Percentiles rank a stretch among this genome's conserved stretches.
These are phyloP conservation scores for Onychostoma macrolepis DNA, from an alignment of 2,113 vertebrate genomes.

Conservation along the genomic window DNA sequence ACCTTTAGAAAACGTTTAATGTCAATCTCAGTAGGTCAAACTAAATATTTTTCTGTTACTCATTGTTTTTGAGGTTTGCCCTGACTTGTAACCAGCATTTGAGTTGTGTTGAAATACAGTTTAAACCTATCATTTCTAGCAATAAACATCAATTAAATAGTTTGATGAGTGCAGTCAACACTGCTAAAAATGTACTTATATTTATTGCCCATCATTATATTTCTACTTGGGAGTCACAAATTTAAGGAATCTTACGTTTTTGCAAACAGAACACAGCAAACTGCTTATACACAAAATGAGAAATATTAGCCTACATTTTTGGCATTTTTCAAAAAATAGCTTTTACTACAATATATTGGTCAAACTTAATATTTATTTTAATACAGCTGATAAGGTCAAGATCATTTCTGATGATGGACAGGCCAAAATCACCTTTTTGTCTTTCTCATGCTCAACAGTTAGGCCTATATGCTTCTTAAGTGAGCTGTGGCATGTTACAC, in stretches of 20 bases:
- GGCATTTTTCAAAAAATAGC: too few species aligned
- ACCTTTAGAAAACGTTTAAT: background rate
- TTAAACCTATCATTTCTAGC: background rate
- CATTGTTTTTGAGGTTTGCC: background rate
- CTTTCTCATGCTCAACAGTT: background rate
- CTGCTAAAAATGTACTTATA: background rate
- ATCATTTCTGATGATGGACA: background rate
- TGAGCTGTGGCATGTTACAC: background rate
- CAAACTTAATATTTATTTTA: background rate
- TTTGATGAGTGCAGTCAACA: background rate
- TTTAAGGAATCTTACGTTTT: background rate
- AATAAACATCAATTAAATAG: background rate
- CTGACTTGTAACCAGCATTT: background rate
- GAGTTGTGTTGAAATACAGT: background rate
- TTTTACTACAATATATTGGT: too few species aligned
- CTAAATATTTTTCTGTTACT: background rate
- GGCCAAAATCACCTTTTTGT: background rate
- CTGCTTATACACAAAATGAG: too few species aligned
- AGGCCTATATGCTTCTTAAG: background rate
- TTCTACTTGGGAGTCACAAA: background rate
- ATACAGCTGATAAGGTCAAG: background rate
- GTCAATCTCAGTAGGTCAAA: background rate
- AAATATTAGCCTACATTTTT: too few species aligned
- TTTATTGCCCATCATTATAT: background rate
- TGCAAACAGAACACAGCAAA: too few species aligned